Base-by-base conservation (phyloP, 2,888 invertebrate species). In the Formica aserva region DNA sequence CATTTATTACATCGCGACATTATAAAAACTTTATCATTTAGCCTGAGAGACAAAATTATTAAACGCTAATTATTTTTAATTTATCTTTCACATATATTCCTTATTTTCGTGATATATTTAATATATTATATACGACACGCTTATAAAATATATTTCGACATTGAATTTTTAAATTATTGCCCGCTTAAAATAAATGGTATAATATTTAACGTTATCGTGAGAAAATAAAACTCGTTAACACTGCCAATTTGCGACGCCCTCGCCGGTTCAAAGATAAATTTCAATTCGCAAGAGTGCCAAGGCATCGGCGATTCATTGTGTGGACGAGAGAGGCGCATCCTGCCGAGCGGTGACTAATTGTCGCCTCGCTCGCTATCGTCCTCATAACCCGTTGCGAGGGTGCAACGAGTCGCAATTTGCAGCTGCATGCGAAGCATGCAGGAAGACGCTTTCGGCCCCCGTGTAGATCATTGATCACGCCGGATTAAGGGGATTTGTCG, bases 401-500 rank as follows among this genome's bases (percentile, higher is more conserved):
- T 77, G 78, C 82, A 80, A 66, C 9, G 26, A 15, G 60, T 45
- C 60, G 84, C 84, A 84, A 84, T 84, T 84, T 84, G 85, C 66
- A 85, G 65, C 74, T 65, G 66, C 83, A 81, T 32, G 48, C 67
- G 63, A 76, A 32, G 63, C 29, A 81, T 22, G 75, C 82, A 35
- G 48, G 57, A 81, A 65, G 22, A 77, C 74, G 82, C 41, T 69
- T 52, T 82, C 74, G 78, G 83, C 84, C 78, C 82, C 81, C 67
- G 45, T 74, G 69, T 82, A 75, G 82, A 82, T 85, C 86, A 65
- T 83, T 63, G 85, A 65, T 83, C 86, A 84, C 83, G 84, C 48
- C 74, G 81, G 81, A 85, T 85, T 72, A 82, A 76, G 66, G 63
- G 81, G 80, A 90, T 89, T 88, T 89, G 88, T 90, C 89, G 86